Evolutionary conservation across 2,113 vertebrate species (phyloP).

Genomic region (Sinocyclocheilus rhinocerous): DNA sequence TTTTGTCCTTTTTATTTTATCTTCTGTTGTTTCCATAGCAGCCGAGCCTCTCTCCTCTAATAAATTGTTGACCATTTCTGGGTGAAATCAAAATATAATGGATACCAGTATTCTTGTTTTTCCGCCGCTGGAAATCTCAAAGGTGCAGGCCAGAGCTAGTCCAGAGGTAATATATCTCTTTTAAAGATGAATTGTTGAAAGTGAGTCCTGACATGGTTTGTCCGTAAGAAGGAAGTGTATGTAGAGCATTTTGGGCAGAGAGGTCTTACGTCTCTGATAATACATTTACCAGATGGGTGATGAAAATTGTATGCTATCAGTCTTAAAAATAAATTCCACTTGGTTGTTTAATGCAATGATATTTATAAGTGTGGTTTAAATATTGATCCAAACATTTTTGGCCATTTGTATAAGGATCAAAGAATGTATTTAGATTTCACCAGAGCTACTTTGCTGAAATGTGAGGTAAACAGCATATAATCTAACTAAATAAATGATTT

Average conservation of each 20-base stretch:
- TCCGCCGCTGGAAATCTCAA: conserved; percentile 48
- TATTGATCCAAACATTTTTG: neutral
- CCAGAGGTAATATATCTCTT: conserved; percentile 54
- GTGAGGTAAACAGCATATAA: neutral
- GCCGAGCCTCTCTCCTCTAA: conserved; percentile 26
- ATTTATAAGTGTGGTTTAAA: neutral
- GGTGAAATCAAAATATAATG: conserved; percentile 2
- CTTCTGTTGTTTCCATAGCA: conserved; percentile 7
- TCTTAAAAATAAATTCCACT: neutral
- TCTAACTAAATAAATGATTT: neutral
- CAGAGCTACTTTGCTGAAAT: neutral
- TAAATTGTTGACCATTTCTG: conserved; percentile 1
- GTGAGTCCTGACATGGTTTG: conserved; percentile 41
- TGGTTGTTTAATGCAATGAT: neutral
- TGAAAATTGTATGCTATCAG: neutral
- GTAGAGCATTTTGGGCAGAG: conserved; percentile 49
- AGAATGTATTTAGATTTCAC: neutral
- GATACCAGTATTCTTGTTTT: conserved; percentile 45
- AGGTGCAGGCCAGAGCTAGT: conserved; percentile 34
- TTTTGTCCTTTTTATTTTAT: conserved; percentile 21
- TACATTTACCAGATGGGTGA: conserved; percentile 57
- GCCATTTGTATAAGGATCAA: neutral
- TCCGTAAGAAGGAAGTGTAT: conserved; percentile 51
- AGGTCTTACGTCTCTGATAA: conserved; percentile 43
- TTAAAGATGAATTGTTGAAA: conserved; percentile 56